Evolutionary conservation across 2,113 vertebrate genomes (phyloP), one percentile per base, ranked within the genome.

Genomic region (Lagopus muta): DNA sequence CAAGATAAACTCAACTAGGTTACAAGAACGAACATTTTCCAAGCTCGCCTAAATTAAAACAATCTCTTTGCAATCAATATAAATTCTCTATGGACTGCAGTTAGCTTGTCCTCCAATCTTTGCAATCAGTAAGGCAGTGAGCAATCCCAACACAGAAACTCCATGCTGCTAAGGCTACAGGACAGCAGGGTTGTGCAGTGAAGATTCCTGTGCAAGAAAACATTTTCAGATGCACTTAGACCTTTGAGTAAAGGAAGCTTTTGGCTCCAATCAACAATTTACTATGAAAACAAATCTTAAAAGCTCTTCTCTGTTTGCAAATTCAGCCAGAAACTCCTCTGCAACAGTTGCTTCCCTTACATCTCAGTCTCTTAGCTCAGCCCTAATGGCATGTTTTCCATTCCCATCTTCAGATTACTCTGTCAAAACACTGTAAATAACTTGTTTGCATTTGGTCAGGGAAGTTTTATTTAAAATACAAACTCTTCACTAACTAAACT

Each of bases 341-440:
- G 43, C 52, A 84, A 34, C 55, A 75, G 89, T 94, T 88, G 78
- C 92, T 96, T 92, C 78, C 72, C 91, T 87, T 89, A 85, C n/a
- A 36, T 83, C 84, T 94, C 72, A 81, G 64, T 83, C 60, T 94
- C 77, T 92, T 43, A 97, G 94, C 94, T 96, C 93, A 94, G 93
- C 64, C 88, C 82, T 82, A 94, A 84, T 79, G 90, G 94, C 94
- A 95, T 96, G 91, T 92, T 93, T 93, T 95, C 92, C 86, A 92
- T 85, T 67, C 70, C 43, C 2, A 0, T 90, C 58, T 96, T 91
- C 64, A 67, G 80, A 64, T 42, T 66, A 91, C 43, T 90, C 94
- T 97, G 87, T 95, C 95, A 97, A 93, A 97, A 97, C 86, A 95
- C 69, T 84, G 80, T 93, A 93, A 96, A 96, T 96, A 95, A 97